phyloP scores from a whole-genome alignment of 2,888 invertebrate species.

The Auanema freiburgensis region DNA sequence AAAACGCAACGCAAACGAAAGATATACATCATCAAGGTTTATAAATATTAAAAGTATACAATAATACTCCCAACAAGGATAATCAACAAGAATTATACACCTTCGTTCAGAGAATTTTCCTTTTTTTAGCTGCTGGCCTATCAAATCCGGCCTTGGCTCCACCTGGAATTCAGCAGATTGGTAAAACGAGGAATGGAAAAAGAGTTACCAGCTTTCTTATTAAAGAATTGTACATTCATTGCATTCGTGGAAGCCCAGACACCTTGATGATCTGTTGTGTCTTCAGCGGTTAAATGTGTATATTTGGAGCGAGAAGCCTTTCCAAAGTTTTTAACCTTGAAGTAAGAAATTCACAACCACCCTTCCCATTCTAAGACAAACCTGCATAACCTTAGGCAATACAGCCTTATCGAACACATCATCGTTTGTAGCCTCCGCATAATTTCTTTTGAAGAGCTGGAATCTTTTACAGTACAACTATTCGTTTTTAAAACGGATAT shows the following conservation, averaged over 20 bases:
- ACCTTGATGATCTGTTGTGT: slow-evolving; percentile 83
- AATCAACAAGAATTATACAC: slow-evolving; percentile 4
- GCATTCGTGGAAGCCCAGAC: slow-evolving; percentile 92
- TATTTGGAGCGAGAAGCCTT: slow-evolving; percentile 97
- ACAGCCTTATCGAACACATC: slow-evolving; percentile 99
- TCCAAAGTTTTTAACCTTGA: slow-evolving; percentile 92
- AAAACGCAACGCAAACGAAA: no score
- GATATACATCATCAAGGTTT: no score
- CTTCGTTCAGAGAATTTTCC: slow-evolving; percentile 36
- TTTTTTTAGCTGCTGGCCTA: slow-evolving; percentile 77
- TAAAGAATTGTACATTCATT: slow-evolving; percentile 83
- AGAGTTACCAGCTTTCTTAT: slow-evolving; percentile 75
- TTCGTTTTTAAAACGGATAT: slow-evolving; percentile 13
- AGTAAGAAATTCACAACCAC: neutral
- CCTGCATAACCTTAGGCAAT: slow-evolving; percentile 97
- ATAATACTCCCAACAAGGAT: slow-evolving; percentile 1
- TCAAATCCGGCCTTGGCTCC: slow-evolving; percentile 91
- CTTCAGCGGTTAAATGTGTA: slow-evolving; percentile 97
- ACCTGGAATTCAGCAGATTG: slow-evolving; percentile 64
- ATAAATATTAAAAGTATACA: no score
- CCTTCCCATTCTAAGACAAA: neutral
- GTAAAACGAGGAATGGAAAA: neutral
- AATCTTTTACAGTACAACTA: neutral
- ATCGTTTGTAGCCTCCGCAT: slow-evolving; percentile 91
- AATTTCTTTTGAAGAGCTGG: slow-evolving; percentile 72